Conservation (phyloP, 35 echinoderm and acorn worm species). For the Hemicentrotus pulcherrimus region DNA sequence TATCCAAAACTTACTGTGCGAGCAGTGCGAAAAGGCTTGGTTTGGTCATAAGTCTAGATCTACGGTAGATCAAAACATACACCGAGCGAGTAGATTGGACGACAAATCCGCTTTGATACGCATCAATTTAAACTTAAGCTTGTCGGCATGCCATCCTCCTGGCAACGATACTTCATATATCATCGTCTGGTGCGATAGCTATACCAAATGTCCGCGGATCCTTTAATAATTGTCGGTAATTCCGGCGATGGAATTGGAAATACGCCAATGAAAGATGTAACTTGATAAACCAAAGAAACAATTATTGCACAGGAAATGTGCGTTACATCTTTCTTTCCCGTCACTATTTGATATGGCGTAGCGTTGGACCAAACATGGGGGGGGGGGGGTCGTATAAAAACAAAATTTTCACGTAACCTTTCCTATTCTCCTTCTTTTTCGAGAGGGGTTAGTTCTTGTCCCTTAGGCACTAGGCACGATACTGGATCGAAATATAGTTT, state of each 20-base stretch:
- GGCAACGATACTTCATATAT: neutral
- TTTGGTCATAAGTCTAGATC: neutral
- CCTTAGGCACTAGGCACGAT: no score
- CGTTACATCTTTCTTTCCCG: neutral
- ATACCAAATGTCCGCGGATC: neutral
- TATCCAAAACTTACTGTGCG: neutral
- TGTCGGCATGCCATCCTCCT: neutral
- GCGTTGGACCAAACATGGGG: no score
- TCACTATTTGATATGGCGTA: neutral
- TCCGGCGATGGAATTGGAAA: neutral
- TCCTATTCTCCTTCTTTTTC: no score
- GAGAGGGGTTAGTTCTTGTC: no score
- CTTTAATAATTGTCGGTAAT: neutral
- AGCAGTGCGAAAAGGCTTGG: neutral
- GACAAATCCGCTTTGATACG: neutral
- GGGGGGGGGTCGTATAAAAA: no score
- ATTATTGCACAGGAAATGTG: neutral
- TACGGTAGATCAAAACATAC: neutral
- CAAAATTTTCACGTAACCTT: no score
- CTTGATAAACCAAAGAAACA: neutral
- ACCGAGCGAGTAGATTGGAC: neutral
- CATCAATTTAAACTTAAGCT: neutral
- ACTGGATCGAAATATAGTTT: no score
- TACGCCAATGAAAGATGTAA: neutral
- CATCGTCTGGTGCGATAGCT: neutral